Percentiles rank a stretch among this genome's conserved stretches.
Conservation (phyloP, 2,797 vertebrate genomes). For the Pachyuromys duprasi region DNA sequence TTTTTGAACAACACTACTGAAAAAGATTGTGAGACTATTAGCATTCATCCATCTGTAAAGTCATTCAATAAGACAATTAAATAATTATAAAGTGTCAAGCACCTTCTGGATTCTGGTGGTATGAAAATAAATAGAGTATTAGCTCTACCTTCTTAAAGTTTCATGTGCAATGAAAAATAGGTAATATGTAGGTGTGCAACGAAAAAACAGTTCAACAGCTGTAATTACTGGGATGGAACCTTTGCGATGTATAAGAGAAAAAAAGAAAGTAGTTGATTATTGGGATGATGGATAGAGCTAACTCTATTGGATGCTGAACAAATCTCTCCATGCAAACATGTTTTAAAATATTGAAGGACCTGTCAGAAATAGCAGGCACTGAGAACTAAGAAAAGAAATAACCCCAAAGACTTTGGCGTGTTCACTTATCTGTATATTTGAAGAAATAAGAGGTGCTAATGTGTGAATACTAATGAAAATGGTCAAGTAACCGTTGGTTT, state of each 20-base stretch:
- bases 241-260: not conserved
- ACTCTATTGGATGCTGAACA: not conserved
- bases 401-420: not conserved
- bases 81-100: not conserved
- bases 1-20: not conserved
- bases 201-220: not conserved
- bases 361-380: not conserved
- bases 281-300: not conserved
- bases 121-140: not conserved
- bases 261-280: not conserved
- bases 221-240: not conserved
- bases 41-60: not conserved
- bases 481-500: not conserved
- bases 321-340: not conserved
- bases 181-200: not conserved
- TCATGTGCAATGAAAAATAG: not conserved
- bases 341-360: not conserved
- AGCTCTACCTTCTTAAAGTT: not conserved
- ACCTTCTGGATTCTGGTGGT: not conserved
- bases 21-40: not conserved
- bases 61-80: not conserved
- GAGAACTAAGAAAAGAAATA: not conserved
- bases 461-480: not conserved
- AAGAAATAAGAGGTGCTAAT: not conserved
- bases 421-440: not conserved